phyloP scores from a whole-genome alignment of 2,113 vertebrate species.

The Gavia stellata region DNA sequence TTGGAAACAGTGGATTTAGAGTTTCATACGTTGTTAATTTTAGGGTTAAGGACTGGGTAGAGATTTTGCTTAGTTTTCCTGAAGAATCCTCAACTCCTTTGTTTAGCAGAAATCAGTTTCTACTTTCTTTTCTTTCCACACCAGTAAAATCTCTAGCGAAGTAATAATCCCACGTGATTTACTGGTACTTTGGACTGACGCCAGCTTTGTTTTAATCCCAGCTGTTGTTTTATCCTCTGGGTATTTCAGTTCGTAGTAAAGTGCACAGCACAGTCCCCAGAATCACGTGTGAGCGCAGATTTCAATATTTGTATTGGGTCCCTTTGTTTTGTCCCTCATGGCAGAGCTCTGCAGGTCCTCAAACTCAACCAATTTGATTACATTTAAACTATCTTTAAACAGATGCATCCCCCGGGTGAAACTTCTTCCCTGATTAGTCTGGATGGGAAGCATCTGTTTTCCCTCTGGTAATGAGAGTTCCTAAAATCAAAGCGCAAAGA shows the following conservation, averaged over 20 bases:
- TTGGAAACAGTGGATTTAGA: neutral
- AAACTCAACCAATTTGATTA: constrained; percentile 45
- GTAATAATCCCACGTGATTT: constrained; percentile 49
- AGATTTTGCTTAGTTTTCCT: constrained; percentile 10
- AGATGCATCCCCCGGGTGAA: constrained; percentile 50
- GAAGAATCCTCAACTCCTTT: neutral
- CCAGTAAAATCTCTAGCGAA: constrained; percentile 18
- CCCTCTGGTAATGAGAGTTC: constrained; percentile 33
- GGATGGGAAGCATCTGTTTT: constrained; percentile 65
- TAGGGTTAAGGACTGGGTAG: neutral
- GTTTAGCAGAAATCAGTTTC: constrained; percentile 17
- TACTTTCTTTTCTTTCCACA: constrained; percentile 6
- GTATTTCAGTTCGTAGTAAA: constrained; percentile 18
- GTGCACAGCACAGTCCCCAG: neutral
- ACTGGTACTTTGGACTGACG: constrained; percentile 3
- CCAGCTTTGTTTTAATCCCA: constrained; percentile 57
- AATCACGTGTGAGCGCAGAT: neutral
- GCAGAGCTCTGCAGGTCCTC: constrained; percentile 32
- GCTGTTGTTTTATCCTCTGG: constrained; percentile 25
- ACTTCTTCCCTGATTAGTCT: constrained; percentile 54
- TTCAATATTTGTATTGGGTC: neutral
- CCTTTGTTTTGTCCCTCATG: constrained; percentile 6
- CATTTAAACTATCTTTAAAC: constrained; percentile 48
- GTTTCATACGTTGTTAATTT: neutral
- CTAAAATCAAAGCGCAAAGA: constrained; percentile 27